Evolutionary conservation across 92 coral and sea anemone species (phyloP), one percentile per base, ranked within the genome.

Genomic region (Isaurus tuberculatus): DNA sequence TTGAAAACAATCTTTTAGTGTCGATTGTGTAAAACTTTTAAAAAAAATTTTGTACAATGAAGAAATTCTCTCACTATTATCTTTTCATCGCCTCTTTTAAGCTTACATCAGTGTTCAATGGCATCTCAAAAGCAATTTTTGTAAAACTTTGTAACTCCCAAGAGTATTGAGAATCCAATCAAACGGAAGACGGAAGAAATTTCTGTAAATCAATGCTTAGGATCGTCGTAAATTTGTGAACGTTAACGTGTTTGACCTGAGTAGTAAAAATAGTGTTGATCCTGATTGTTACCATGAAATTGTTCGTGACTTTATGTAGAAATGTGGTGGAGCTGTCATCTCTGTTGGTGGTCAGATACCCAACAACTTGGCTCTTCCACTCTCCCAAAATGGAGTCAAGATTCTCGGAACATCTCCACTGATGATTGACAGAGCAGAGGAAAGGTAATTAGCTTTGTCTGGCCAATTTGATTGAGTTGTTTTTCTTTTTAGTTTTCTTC

Each of bases 261-360:
- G 61, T 53, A 4, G 23, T 53, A 1, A 16, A 16, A 48, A 0
- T 16, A 48, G 57, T 19, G 5, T 3, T 55, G 6, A 20, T 17
- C 6, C 63, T 22, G 4, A 55, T 19, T 19, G 4, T 40, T 40
- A n/a, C n/a, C n/a, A n/a, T n/a, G n/a, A 46, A 23, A 70, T 17
- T 64, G 7, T 36, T 26, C 27, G 6, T 44, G 20, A n/a, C 7
- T 15, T 48, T 72, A 5, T 37, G 4, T 71, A 92, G 96, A 91
- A 73, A 8, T 97, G 97, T 44, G 83, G 86, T 13, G 98, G 97
- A 6, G 90, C 95, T 0, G 85, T 97, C 10, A 89, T 97, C 34
- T 97, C 99, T 1, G 99, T 97, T 57, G 99, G 99, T 2, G 99
- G 99, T 23, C 99, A 97, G 86, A 97, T 97, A 46, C 99, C 99